Evolutionary conservation across 2,888 invertebrate species (phyloP).

Genomic region (Vesta saturnalis): DNA sequence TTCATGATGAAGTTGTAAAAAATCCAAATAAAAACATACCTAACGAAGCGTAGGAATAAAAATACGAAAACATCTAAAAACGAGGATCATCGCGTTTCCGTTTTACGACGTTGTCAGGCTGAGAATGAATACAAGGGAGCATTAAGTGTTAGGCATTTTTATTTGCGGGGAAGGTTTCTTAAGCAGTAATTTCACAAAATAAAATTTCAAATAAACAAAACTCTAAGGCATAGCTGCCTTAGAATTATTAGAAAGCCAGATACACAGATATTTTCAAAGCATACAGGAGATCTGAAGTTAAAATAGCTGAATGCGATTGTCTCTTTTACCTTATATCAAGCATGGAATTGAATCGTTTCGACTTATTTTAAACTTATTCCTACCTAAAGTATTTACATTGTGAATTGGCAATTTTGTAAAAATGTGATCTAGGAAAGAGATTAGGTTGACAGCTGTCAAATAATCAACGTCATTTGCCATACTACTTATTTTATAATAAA

Average conservation of each 20-base stretch:
- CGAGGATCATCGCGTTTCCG: constrained; percentile 32
- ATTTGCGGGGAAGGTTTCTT: constrained; percentile 28
- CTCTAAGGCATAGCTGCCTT: neutral
- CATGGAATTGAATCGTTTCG: no score
- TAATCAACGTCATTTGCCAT: constrained; percentile 2
- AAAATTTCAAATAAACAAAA: constrained; percentile 23
- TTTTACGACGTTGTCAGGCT: constrained; percentile 29
- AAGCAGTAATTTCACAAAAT: constrained; percentile 20
- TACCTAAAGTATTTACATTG: neutral
- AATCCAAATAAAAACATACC: constrained; percentile 33
- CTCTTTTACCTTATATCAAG: no score
- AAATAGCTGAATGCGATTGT: no score
- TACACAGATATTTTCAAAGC: no score
- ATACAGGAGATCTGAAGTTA: no score
- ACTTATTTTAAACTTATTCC: neutral
- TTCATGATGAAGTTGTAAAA: constrained; percentile 26
- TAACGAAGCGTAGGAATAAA: constrained; percentile 32
- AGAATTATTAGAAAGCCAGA: no score
- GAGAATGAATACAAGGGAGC: constrained; percentile 32
- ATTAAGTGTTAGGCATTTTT: constrained; percentile 34
- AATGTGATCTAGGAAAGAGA: neutral
- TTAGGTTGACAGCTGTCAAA: constrained; percentile 8
- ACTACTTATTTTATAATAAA: constrained; percentile 1
- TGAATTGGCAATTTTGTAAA: neutral
- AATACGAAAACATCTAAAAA: constrained; percentile 35